phyloP scores from a whole-genome alignment of 2,797 vertebrate species.

The Xiphophorus birchmanni region DNA sequence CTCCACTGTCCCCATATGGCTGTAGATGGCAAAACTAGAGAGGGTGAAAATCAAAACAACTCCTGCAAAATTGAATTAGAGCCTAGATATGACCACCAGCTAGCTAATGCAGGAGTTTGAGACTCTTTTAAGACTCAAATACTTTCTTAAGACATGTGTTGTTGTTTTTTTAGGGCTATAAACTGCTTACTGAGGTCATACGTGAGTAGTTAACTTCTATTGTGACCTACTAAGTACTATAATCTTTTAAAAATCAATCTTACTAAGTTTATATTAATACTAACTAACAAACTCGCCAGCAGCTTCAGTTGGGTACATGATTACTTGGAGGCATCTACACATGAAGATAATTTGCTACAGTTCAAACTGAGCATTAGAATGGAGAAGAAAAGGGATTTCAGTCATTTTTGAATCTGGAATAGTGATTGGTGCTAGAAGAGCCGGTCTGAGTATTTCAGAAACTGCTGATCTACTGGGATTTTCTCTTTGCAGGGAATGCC shows the following conservation, averaged over 20 bases:
- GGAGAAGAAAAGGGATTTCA: neutral
- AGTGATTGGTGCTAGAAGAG: neutral
- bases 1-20: constrained; percentile 46
- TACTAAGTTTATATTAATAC: neutral
- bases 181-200: neutral
- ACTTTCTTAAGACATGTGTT: neutral
- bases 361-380: neutral
- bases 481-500: neutral
- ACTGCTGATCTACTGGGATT: neutral
- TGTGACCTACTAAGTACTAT: neutral
- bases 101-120: neutral
- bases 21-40: constrained; percentile 52
- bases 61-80: constrained; percentile 6
- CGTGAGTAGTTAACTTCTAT: neutral
- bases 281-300: neutral
- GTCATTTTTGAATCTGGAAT: neutral
- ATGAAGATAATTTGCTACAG: neutral
- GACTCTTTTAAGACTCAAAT: neutral
- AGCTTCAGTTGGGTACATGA: neutral
- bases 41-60: constrained; percentile 18
- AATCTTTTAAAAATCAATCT: neutral
- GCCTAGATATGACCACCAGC: neutral
- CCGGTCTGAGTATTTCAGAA: neutral
- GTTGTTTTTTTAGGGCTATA: neutral
- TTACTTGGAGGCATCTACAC: neutral